phyloP scores from a whole-genome alignment of 2,113 vertebrate species.

The Grantiella picta region DNA sequence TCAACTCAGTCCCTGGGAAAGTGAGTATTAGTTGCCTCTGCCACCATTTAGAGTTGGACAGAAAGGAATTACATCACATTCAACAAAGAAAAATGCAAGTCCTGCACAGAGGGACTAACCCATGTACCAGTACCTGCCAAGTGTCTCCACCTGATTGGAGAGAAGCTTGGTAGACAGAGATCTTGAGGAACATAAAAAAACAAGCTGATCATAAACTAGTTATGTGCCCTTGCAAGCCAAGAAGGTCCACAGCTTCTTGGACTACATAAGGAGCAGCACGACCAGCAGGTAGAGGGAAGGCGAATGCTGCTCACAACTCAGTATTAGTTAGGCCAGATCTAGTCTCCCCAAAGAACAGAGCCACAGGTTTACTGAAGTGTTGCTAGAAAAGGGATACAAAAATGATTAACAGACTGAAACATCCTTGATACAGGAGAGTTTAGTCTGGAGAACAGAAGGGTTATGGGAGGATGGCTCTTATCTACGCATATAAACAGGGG shows the following conservation, averaged over 20 bases:
- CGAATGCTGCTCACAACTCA: rapidly evolving
- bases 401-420: rapidly evolving
- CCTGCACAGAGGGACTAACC: rapidly evolving
- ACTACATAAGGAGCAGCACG: background rate
- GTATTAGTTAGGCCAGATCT: background rate
- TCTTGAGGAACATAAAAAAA: background rate
- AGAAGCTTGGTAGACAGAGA: background rate
- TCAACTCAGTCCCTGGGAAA: background rate
- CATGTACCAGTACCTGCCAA: background rate
- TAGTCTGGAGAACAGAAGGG: background rate
- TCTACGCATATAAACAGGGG: background rate
- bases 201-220: background rate
- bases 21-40: background rate
- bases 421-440: background rate
- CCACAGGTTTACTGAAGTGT: background rate
- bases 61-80: background rate
- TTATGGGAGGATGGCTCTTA: background rate
- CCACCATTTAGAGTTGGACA: background rate
- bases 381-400: background rate
- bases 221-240: background rate
- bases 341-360: background rate
- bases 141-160: background rate
- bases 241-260: background rate
- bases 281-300: background rate
- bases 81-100: background rate